These are phyloP conservation scores for Allobates femoralis DNA, from an alignment of 2,797 vertebrate genomes.

Conservation along the genomic window DNA sequence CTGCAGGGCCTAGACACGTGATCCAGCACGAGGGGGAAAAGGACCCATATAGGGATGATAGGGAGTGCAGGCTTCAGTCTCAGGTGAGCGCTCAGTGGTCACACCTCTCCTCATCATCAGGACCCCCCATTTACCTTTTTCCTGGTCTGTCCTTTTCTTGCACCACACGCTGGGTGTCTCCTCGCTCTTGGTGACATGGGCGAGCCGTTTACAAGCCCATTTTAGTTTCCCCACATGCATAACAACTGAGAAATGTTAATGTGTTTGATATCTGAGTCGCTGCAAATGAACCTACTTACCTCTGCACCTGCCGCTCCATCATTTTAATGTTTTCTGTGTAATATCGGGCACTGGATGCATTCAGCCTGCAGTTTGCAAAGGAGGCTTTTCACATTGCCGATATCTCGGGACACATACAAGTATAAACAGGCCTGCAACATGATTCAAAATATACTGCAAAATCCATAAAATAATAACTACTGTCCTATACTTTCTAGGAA, in stretches of 20 bases:
- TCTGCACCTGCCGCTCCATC: conserved; percentile 13
- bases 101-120: too few relatives aligned
- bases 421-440: neutral
- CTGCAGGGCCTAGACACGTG: too few relatives aligned
- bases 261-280: conserved; percentile 29
- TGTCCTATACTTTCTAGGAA: neutral
- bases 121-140: too few relatives aligned
- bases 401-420: neutral
- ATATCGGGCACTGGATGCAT: conserved; percentile 4
- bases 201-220: neutral
- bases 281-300: conserved; percentile 45
- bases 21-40: too few relatives aligned
- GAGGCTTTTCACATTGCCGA: neutral
- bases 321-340: conserved; percentile 38
- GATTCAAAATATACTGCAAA: neutral
- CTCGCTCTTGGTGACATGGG: too few relatives aligned
- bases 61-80: too few relatives aligned
- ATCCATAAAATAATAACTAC: neutral
- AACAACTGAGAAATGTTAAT: conserved; percentile 26
- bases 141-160: too few relatives aligned
- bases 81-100: too few relatives aligned
- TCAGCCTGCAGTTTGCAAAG: neutral
- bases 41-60: too few relatives aligned
- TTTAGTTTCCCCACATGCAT: neutral
- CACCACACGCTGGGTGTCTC: too few relatives aligned